A percentile compares a stretch with the other conserved stretches of the same genome.
phyloP scores from a whole-genome alignment of 2,113 vertebrate species.

The Litocranius walleri region DNA sequence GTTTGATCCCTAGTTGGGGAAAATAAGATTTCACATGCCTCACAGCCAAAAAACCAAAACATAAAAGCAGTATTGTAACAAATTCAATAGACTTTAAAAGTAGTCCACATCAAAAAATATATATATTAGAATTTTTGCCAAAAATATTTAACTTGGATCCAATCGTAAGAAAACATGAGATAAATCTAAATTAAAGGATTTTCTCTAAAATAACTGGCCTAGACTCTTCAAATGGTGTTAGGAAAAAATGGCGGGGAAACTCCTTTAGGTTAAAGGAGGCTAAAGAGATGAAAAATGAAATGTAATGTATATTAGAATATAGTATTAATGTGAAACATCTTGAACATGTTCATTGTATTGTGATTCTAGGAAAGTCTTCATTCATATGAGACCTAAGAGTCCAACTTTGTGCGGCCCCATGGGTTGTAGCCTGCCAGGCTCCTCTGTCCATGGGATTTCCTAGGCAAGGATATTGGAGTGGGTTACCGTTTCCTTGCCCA shows the following conservation, averaged over 20 bases:
- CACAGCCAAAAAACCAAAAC: background rate
- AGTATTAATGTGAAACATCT: background rate
- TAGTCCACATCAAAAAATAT: background rate
- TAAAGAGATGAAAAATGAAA: background rate
- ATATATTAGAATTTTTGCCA: background rate
- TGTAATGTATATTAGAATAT: background rate
- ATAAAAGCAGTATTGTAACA: background rate
- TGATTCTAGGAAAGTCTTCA: background rate
- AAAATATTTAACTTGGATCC: constrained; percentile 1
- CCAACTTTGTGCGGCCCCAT: background rate
- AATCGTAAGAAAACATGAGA: background rate
- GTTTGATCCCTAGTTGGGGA: background rate
- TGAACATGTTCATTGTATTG: background rate
- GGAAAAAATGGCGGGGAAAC: background rate
- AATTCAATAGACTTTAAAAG: background rate
- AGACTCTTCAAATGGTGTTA: background rate
- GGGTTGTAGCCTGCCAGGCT: background rate
- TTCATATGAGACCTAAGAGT: background rate
- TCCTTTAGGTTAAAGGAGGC: background rate
- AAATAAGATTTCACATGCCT: background rate
- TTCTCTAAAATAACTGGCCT: background rate
- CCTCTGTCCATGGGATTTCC: background rate
- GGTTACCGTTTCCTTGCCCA: background rate
- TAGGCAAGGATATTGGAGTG: background rate
- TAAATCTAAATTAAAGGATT: constrained; percentile 3